phyloP scores from a whole-genome alignment of 2,113 vertebrate genomes.

The Diglossa brunneiventris region DNA sequence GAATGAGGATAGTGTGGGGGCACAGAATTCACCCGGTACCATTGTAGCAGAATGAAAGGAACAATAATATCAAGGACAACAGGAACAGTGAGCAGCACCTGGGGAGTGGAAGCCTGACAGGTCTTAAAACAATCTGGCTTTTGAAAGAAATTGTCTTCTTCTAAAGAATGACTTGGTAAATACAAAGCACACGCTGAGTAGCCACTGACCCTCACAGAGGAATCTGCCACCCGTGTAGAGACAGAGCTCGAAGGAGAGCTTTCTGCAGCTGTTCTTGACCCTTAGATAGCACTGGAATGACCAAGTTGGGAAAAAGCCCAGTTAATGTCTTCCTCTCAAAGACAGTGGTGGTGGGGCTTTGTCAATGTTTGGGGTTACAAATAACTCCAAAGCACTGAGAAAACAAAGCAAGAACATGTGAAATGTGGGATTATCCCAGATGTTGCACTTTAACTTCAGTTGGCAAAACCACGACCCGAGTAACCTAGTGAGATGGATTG shows the following conservation, averaged over 20 bases:
- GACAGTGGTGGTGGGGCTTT: not conserved
- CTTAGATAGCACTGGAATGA: not conserved
- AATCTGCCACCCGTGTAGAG: not conserved
- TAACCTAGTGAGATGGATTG: conserved; percentile 64
- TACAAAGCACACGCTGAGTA: not conserved
- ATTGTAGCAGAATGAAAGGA: not conserved
- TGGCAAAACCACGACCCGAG: conserved; percentile 24
- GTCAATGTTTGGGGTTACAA: not conserved
- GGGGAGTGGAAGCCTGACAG: not conserved
- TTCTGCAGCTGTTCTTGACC: not conserved
- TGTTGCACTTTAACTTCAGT: conserved; percentile 50
- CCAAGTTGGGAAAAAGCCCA: conserved; percentile 12
- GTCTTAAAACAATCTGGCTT: not conserved
- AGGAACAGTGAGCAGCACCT: not conserved
- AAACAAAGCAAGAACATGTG: conserved; percentile 17
- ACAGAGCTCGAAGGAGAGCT: not conserved
- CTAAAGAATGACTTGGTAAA: not conserved
- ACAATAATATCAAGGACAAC: not conserved
- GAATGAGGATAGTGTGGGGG: not conserved
- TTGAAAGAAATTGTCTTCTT: not conserved
- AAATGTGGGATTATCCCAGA: conserved; percentile 56
- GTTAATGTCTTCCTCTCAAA: not conserved
- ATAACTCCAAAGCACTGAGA: conserved; percentile 15
- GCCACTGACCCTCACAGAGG: not conserved
- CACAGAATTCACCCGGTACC: not conserved